Conservation (phyloP, 2,113 vertebrate species). For the Pholis gunnellus region DNA sequence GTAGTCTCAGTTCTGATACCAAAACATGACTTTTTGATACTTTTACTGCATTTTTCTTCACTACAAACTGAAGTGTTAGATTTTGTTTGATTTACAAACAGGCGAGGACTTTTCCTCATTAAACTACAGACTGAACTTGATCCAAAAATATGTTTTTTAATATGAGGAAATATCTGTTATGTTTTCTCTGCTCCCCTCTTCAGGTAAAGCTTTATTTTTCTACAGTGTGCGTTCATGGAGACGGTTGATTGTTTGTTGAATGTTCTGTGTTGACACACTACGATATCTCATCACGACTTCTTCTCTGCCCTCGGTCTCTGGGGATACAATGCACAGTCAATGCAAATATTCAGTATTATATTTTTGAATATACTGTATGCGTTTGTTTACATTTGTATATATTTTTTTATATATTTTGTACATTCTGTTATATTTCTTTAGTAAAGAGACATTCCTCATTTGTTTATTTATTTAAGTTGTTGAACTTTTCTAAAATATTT, state of each 20-base stretch:
- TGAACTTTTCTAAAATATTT: constrained; percentile 76
- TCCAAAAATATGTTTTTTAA: neutral
- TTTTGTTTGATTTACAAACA: neutral
- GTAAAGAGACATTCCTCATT: constrained; percentile 82
- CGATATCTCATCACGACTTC: neutral
- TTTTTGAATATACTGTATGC: constrained; percentile 76
- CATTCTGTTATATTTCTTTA: constrained; percentile 86
- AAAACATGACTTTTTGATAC: neutral
- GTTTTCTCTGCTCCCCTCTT: neutral
- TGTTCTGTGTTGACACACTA: neutral
- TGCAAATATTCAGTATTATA: constrained; percentile 82
- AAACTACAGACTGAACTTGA: neutral
- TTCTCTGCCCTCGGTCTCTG: neutral
- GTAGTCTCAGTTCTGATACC: neutral
- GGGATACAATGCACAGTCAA: constrained; percentile 89
- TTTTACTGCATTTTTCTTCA: neutral
- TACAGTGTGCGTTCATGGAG: neutral
- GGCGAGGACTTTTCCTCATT: neutral
- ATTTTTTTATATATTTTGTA: constrained; percentile 30
- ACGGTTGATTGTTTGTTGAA: neutral
- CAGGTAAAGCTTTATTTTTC: neutral
- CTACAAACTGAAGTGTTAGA: neutral
- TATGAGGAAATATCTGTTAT: neutral
- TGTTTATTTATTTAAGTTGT: constrained; percentile 78
- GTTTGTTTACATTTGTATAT: constrained; percentile 27